Evolutionary conservation across 2,113 vertebrate species (phyloP).

Genomic region (Hypanus sabinus): DNA sequence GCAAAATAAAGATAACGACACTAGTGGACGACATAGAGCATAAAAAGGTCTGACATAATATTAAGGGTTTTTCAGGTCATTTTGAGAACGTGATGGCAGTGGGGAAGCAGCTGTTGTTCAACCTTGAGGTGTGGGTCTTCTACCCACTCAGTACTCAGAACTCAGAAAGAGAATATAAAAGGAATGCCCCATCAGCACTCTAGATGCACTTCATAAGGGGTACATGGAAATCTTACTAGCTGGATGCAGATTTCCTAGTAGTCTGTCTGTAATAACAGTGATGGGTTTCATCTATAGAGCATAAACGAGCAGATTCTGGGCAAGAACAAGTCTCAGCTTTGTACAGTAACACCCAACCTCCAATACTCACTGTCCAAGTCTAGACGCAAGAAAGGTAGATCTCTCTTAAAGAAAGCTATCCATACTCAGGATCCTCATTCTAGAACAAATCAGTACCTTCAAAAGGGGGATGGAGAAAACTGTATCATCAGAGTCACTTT

Average conservation of each 20-base stretch:
- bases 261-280: not conserved
- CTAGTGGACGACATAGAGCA: no score
- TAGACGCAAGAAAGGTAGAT: not conserved
- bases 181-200: not conserved
- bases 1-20: no score
- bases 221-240: not conserved
- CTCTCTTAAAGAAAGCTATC: not conserved
- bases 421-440: not conserved
- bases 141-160: no score
- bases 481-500: not conserved
- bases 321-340: not conserved
- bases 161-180: not conserved
- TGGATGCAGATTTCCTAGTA: not conserved
- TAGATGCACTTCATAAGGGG: not conserved
- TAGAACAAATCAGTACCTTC: not conserved
- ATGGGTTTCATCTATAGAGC: not conserved
- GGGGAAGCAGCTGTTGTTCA: no score
- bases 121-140: no score
- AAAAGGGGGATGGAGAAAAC: not conserved
- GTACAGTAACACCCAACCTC: not conserved
- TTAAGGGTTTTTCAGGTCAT: no score
- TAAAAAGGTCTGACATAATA: no score
- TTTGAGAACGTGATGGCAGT: no score
- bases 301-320: not conserved
- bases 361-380: not conserved